Evolutionary conservation across 2,113 vertebrate genomes (phyloP).

Genomic region (Ailurus styani): DNA sequence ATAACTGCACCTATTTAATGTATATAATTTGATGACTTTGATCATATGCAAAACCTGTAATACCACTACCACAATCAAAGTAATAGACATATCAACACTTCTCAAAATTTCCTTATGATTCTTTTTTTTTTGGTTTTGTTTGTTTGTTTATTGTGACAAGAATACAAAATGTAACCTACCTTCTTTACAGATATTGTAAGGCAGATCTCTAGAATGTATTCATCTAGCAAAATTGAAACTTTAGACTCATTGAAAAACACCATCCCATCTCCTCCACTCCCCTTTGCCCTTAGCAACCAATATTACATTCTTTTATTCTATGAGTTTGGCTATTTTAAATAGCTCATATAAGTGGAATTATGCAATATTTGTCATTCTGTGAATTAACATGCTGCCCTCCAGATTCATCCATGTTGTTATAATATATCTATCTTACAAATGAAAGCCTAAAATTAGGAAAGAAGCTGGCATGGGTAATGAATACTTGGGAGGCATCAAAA

Average conservation of each 20-base stretch:
- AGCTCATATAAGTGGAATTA: not conserved
- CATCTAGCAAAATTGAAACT: not conserved
- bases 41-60: not conserved
- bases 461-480: not conserved
- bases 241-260: not conserved
- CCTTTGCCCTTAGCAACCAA: not conserved
- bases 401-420: not conserved
- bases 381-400: not conserved
- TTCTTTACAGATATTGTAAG: not conserved
- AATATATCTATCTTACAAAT: not conserved
- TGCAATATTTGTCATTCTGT: not conserved
- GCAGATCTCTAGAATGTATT: not conserved
- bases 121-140: not conserved
- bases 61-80: accelerated
- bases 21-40: not conserved
- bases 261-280: not conserved
- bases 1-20: not conserved
- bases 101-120: not conserved
- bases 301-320: not conserved
- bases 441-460: not conserved
- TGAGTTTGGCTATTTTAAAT: not conserved
- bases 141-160: not conserved
- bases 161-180: not conserved
- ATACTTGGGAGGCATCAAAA: not conserved
- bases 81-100: not conserved